Evolutionary conservation across 2,888 invertebrate species (phyloP).

Genomic region (Tetheella fluctuosa): DNA sequence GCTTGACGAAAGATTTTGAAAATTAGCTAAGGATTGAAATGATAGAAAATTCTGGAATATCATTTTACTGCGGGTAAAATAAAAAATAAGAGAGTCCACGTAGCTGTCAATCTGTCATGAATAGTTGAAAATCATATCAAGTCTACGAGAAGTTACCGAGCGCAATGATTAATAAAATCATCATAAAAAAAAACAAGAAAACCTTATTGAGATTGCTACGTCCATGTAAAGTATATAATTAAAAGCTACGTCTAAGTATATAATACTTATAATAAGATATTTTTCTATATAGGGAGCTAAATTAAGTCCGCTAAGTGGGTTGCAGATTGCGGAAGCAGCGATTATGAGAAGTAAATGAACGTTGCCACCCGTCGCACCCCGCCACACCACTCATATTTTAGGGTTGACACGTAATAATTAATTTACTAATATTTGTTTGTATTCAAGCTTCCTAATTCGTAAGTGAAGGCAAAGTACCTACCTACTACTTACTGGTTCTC

Average conservation of each 20-base stretch:
- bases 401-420: slow-evolving; percentile 43
- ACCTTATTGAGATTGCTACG: neutral
- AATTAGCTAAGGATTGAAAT: too few relatives aligned
- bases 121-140: too few relatives aligned
- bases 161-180: too few relatives aligned
- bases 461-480: too few relatives aligned
- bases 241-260: neutral
- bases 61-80: too few relatives aligned
- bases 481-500: too few relatives aligned
- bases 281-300: slow-evolving; percentile 27
- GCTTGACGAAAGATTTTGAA: too few relatives aligned
- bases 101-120: too few relatives aligned
- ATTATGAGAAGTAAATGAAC: slow-evolving; percentile 70
- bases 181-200: neutral
- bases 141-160: too few relatives aligned
- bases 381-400: slow-evolving; percentile 34
- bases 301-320: slow-evolving; percentile 66
- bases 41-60: too few relatives aligned
- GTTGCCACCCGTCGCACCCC: slow-evolving; percentile 47
- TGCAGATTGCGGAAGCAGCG: slow-evolving; percentile 66
- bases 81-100: too few relatives aligned
- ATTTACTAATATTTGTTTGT: slow-evolving; percentile 3
- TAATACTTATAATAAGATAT: neutral
- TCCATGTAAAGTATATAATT: neutral
- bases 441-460: too few relatives aligned